phyloP scores from a whole-genome alignment of 2,797 vertebrate genomes.

The Coluber constrictor region DNA sequence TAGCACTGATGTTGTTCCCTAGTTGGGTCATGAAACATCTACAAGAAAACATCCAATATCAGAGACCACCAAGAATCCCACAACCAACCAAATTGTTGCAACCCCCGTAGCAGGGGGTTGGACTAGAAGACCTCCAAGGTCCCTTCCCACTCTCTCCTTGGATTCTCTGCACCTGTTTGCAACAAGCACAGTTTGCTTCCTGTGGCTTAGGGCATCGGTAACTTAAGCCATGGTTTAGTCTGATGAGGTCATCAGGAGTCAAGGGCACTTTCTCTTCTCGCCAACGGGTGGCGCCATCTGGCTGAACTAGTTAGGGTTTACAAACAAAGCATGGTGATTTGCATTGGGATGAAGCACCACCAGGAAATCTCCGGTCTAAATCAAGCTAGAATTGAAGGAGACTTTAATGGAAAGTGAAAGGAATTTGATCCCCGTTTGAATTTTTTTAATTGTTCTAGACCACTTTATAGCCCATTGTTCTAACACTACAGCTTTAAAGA shows the following conservation, averaged over 20 bases:
- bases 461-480: background rate
- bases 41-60: too few relatives aligned
- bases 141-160: background rate
- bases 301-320: background rate
- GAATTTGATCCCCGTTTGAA: background rate
- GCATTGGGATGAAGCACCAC: background rate
- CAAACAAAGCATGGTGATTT: background rate
- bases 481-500: too few relatives aligned
- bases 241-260: background rate
- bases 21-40: background rate
- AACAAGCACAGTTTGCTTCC: background rate
- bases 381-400: background rate
- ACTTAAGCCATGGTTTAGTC: background rate
- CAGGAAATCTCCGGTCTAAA: background rate
- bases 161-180: background rate
- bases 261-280: background rate
- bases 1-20: background rate
- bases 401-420: background rate
- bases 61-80: too few relatives aligned
- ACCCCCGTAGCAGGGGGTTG: fast-evolving
- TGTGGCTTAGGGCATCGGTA: background rate
- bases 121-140: background rate
- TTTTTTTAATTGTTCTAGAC: background rate
- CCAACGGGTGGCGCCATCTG: background rate
- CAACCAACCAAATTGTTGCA: background rate